Conservation (phyloP, 2,797 vertebrate species). For the Alosa sapidissima region DNA sequence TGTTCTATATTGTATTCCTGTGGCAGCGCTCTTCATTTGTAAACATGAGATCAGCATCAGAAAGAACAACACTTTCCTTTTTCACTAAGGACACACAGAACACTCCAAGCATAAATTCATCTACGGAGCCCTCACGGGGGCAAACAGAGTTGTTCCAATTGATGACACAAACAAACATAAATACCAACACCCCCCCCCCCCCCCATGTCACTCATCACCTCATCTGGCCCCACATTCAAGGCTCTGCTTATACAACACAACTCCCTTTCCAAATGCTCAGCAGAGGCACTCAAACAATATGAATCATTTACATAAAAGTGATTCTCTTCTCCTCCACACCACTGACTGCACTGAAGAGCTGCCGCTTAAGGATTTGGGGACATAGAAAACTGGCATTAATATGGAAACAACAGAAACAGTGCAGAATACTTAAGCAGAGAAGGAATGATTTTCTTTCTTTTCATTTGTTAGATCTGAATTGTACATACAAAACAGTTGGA, state of each 20-base stretch:
- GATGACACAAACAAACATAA: neutral
- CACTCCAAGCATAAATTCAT: neutral
- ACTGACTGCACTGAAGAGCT: neutral
- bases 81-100: neutral
- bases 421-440: neutral
- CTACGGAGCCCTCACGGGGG: neutral
- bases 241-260: neutral
- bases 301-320: neutral
- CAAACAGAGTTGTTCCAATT: neutral
- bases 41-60: conserved; percentile 8
- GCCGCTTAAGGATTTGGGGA: neutral
- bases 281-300: neutral
- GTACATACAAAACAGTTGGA: neutral
- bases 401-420: neutral
- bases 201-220: neutral
- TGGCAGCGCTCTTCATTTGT: neutral
- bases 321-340: neutral
- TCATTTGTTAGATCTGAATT: neutral
- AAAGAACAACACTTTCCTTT: neutral
- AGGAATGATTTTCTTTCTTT: neutral
- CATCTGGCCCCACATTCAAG: neutral
- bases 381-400: neutral
- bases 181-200: too few relatives aligned
- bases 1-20: neutral
- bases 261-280: too few relatives aligned